phyloP scores from a whole-genome alignment of 2,797 vertebrate genomes.

The Anguilla obscura region DNA sequence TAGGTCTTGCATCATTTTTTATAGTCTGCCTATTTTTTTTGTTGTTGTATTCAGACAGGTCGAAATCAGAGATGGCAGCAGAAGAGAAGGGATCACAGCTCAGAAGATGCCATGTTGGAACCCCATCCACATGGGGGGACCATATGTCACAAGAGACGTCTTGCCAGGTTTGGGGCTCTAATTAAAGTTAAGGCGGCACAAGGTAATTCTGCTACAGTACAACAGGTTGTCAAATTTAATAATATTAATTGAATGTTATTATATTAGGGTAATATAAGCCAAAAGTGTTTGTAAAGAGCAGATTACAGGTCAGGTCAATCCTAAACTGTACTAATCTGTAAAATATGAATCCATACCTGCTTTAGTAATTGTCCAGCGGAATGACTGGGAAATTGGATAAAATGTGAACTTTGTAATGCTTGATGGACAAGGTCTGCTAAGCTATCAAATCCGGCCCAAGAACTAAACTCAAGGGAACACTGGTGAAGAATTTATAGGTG shows the following conservation, averaged over 20 bases:
- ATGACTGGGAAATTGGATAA: not conserved
- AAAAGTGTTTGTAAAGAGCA: not conserved
- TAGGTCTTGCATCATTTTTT: not conserved
- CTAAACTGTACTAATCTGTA: not conserved
- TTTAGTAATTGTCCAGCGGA: not conserved
- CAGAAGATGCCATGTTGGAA: no score
- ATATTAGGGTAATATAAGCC: not conserved
- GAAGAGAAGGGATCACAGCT: no score
- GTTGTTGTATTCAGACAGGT: no score
- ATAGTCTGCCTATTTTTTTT: no score
- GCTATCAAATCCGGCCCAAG: not conserved
- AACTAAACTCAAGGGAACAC: not conserved
- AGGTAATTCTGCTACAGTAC: not conserved
- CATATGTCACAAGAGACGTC: not conserved
- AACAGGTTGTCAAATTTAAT: not conserved
- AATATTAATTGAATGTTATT: not conserved
- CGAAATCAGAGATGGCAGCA: no score
- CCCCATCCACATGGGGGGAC: no score
- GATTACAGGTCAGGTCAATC: not conserved
- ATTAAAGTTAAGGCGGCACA: not conserved
- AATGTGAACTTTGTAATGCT: not conserved
- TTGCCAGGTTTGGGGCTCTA: not conserved
- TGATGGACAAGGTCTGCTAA: not conserved
- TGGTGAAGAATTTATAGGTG: not conserved
- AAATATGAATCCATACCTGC: not conserved